Base-by-base conservation (phyloP, 2,113 vertebrate species). In the Mirza zaza region DNA sequence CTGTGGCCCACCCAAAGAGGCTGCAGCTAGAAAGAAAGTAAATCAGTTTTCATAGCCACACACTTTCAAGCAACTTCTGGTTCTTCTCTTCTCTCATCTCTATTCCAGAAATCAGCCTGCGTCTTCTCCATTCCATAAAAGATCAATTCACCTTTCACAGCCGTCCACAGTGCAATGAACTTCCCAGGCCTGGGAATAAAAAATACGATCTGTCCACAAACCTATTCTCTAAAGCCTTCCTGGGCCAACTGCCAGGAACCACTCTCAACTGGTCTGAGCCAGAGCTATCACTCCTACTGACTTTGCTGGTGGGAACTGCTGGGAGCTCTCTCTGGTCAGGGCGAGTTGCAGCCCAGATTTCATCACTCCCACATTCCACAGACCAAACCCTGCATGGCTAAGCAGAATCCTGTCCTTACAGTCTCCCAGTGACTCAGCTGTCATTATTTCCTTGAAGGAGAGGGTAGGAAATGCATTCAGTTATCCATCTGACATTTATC, bases 251-350 rank as follows among this genome's bases (percentile, higher is more conserved):
- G 75, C 96, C 96, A 92, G 77, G 42, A 96, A 55, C 83, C 75
- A 79, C 65, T 55, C 61, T 95, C 80, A 75, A 83, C 95, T 84
- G 65, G 90, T 92, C 70, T 95, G 59, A 96, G 84, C 70, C 85
- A 59, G 93, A 80, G 59, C 63, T 27, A 61, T 6, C 42, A 36
- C 50, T 93, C 77, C 48, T 12, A 18, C 68, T 2, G 20, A 59
- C 42, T 87, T 23, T 79, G 34, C 77, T 71, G 15, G 18, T 59
- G 57, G 76, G 65, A 97, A 81, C 61, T 92, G 57, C 20, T 57
- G 25, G 23, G 88, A 61, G 10, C 77, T 77, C 21, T 59, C 32
- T 61, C 39, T 10, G 29, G 32, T 76, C 50, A 83, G 67, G 42
- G 25, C 68, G 73, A 85, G n/a, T 27, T 63, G 84, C 84, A 59